phyloP scores from a whole-genome alignment of 2,888 invertebrate genomes.

The Pollenia griseotomentosa region DNA sequence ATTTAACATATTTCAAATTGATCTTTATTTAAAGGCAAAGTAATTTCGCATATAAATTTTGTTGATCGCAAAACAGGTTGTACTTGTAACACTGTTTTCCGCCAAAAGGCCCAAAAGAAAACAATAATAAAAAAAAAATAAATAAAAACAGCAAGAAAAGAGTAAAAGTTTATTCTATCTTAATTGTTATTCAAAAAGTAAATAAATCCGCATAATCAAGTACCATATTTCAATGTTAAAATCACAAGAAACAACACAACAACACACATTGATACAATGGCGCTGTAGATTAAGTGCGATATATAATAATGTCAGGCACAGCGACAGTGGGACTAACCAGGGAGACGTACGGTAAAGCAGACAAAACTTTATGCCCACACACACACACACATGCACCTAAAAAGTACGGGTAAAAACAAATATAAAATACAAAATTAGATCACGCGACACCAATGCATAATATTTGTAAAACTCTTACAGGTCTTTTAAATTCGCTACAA shows the following conservation, averaged over 20 bases:
- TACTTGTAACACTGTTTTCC: constrained; percentile 47
- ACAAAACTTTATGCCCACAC: background rate
- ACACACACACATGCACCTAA: background rate
- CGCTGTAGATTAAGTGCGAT: constrained; percentile 45
- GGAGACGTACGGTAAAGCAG: constrained; percentile 6
- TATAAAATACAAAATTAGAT: constrained; percentile 48
- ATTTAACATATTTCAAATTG: constrained; percentile 58
- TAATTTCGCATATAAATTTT: constrained; percentile 70
- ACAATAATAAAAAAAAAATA: background rate
- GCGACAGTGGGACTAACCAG: constrained; percentile 39
- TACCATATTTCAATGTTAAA: constrained; percentile 71
- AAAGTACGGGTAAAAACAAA: background rate
- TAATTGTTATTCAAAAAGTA: constrained; percentile 57
- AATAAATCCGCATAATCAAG: constrained; percentile 71
- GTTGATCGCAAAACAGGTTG: constrained; percentile 68
- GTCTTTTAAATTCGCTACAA: constrained; percentile 36
- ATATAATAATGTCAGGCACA: constrained; percentile 38
- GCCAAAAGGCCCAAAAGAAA: constrained; percentile 22
- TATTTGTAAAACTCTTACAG: constrained; percentile 64
- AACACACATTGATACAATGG: constrained; percentile 44
- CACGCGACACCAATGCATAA: constrained; percentile 77
- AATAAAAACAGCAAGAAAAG: constrained; percentile 24
- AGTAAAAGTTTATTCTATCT: constrained; percentile 70
- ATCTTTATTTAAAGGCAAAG: constrained; percentile 62
- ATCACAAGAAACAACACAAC: constrained; percentile 38